Percentiles rank a stretch among this genome's conserved stretches.
Conservation (phyloP, 2,113 vertebrate species). For the Trochalopteron elliotii region DNA sequence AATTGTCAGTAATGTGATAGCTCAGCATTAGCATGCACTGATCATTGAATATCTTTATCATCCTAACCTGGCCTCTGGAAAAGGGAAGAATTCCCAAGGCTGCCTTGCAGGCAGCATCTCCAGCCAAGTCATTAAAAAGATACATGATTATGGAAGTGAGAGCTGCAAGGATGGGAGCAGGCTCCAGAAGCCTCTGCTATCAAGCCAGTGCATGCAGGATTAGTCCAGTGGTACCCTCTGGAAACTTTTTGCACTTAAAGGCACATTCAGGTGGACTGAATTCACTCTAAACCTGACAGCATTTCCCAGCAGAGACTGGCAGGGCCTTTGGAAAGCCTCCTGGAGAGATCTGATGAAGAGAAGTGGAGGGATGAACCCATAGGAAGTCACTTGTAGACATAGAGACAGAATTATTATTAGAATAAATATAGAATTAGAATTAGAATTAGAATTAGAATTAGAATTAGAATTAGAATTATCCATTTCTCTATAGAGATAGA, state of each 20-base stretch:
- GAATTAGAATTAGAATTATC: neutral
- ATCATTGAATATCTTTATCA: neutral
- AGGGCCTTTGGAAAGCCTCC: neutral
- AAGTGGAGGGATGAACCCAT: neutral
- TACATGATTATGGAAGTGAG: neutral
- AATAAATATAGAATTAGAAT: neutral
- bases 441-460: neutral
- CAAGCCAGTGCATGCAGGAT: neutral
- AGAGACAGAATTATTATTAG: neutral
- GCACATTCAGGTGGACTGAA: neutral
- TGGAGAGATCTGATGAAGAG: neutral
- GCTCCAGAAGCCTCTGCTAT: neutral
- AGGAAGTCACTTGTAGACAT: neutral
- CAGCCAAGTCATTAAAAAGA: slow-evolving; percentile 18
- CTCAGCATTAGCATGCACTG: neutral
- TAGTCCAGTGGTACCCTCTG: neutral
- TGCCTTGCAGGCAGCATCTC: neutral
- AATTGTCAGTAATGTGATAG: slow-evolving; percentile 31
- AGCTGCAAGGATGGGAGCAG: neutral
- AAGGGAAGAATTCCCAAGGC: slow-evolving; percentile 5
- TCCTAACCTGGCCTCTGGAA: slow-evolving; percentile 14
- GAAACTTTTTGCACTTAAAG: neutral
- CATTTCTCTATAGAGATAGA: accelerated
- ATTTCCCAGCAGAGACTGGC: neutral
- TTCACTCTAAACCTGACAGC: neutral